A percentile compares a stretch with the other conserved stretches of the same genome.
Conservation (phyloP, 2,888 invertebrate species). For the Cyaniris semiargus region DNA sequence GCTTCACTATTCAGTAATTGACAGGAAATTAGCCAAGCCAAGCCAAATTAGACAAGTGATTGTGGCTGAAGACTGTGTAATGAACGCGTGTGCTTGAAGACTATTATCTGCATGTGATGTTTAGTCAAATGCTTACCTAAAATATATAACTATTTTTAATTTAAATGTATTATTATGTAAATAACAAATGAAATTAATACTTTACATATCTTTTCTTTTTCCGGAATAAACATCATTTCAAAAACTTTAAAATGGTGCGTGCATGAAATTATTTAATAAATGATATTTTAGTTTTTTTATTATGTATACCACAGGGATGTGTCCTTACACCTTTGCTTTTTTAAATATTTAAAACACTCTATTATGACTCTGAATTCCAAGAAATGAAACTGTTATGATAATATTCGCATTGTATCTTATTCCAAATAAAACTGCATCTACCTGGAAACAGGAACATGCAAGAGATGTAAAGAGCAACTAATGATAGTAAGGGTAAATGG, state of each 20-base stretch:
- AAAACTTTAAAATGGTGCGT: background rate
- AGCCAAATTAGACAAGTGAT: constrained; percentile 1
- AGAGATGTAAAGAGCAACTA: background rate
- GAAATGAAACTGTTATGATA: background rate
- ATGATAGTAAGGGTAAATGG: background rate
- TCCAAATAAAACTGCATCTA: constrained; percentile 4
- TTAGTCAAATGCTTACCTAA: background rate
- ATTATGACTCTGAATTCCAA: background rate
- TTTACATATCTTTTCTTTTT: background rate
- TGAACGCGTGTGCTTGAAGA: constrained; percentile 11
- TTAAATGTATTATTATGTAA: background rate
- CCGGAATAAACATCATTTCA: background rate
- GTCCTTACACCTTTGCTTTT: background rate
- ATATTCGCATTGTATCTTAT: background rate
- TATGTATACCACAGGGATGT: background rate
- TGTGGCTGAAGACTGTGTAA: constrained; percentile 10
- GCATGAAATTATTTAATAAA: no score
- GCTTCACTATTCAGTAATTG: constrained; percentile 28
- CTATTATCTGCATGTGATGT: constrained; percentile 5
- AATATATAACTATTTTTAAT: background rate
- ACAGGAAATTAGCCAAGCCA: constrained; percentile 16
- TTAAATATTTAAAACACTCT: background rate
- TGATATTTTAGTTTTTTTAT: background rate
- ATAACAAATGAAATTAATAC: no score
- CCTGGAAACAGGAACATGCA: background rate